phyloP scores from a whole-genome alignment of 1,140 invertebrate species.

The Onthophagus taurus region DNA sequence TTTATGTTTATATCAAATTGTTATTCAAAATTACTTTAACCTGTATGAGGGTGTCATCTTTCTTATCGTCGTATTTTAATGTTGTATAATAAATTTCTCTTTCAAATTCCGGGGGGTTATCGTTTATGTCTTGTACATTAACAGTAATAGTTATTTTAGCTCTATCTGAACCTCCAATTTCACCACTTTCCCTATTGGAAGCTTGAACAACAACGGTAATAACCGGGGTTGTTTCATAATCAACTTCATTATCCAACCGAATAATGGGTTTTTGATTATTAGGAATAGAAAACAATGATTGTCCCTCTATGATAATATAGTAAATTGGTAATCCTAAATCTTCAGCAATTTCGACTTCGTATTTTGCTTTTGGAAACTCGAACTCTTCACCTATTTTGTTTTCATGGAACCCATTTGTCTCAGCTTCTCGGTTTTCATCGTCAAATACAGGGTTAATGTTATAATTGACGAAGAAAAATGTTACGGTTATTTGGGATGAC shows the following conservation, averaged over 20 bases:
- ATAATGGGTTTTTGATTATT: no score
- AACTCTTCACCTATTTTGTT: no score
- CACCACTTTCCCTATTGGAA: background rate
- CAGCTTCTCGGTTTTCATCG: no score
- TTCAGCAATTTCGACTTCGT: background rate
- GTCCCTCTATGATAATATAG: slow-evolving; percentile 1
- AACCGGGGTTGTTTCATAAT: background rate
- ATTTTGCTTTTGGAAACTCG: background rate
- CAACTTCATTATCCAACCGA: no score
- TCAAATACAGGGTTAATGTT: no score
- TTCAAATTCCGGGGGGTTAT: slow-evolving; percentile 41
- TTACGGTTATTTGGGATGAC: no score
- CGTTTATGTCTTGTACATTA: slow-evolving; percentile 39
- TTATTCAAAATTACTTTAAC: slow-evolving; percentile 12
- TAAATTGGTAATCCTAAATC: slow-evolving; percentile 1
- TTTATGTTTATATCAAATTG: slow-evolving; percentile 12
- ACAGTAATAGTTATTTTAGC: background rate
- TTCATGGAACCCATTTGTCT: no score
- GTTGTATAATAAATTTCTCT: slow-evolving; percentile 33
- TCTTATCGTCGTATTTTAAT: no score
- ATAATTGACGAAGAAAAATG: no score
- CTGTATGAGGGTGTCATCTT: no score
- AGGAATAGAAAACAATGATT: no score
- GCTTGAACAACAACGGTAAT: background rate
- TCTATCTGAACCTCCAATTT: no score